A percentile compares a stretch with the other conserved stretches of the same genome.
Conservation (phyloP, 2,888 invertebrate genomes). For the Emesis furor region DNA sequence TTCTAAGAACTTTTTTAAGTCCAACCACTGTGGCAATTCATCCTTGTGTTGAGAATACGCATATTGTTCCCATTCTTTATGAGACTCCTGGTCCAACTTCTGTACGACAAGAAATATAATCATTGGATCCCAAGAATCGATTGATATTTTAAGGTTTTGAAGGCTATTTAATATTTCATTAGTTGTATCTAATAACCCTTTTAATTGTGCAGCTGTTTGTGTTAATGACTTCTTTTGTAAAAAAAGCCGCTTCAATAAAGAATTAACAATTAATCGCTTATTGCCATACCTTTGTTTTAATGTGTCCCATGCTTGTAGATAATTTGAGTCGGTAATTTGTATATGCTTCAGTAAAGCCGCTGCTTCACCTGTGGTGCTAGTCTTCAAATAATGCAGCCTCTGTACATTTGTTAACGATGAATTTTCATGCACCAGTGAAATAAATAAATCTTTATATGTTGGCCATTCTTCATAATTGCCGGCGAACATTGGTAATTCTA, state of each 20-base stretch:
- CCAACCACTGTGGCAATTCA: background rate
- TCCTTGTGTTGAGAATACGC: background rate
- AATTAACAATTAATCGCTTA: constrained; percentile 30
- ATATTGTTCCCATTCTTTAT: background rate
- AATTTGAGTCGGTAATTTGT: constrained; percentile 52
- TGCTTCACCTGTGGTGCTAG: constrained; percentile 59
- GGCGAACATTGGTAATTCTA: background rate
- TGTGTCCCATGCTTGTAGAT: constrained; percentile 52
- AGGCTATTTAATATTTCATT: constrained; percentile 38
- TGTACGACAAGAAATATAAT: constrained; percentile 53
- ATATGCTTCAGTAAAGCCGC: constrained; percentile 50
- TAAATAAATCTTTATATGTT: constrained; percentile 58
- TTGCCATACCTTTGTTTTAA: constrained; percentile 44
- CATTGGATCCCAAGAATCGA: constrained; percentile 61
- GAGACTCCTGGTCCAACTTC: constrained; percentile 38
- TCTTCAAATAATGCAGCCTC: constrained; percentile 64
- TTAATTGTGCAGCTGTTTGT: background rate
- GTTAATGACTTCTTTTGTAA: constrained; percentile 37
- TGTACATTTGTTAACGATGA: constrained; percentile 51
- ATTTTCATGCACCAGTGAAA: constrained; percentile 52
- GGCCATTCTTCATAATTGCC: background rate
- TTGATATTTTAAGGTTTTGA: constrained; percentile 53
- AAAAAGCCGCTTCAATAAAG: constrained; percentile 35
- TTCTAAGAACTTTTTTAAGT: constrained; percentile 63
- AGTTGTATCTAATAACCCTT: background rate